Conservation (phyloP, 2,113 vertebrate species). For the Calyptommatus sinebrachiatus region DNA sequence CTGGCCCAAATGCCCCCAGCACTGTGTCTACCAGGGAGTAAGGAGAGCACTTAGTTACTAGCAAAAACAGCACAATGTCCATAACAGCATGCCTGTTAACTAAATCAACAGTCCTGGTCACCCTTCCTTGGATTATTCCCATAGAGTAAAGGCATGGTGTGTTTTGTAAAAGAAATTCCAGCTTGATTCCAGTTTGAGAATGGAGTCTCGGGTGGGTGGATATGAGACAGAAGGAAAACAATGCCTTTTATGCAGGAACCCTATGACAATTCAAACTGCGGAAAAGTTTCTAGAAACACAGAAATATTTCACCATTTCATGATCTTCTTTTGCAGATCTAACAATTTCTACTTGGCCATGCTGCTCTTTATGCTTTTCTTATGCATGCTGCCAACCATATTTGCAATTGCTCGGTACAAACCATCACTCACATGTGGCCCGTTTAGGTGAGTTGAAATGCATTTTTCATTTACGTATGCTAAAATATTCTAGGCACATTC, state of each 20-base stretch:
- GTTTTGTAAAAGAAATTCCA: neutral
- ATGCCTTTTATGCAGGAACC: no score
- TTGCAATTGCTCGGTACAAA: slow-evolving; percentile 90
- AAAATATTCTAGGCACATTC: neutral
- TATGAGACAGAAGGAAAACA: no score
- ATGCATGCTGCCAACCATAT: slow-evolving; percentile 96
- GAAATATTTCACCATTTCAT: no score
- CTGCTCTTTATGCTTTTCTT: slow-evolving; percentile 96
- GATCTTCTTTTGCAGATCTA: slow-evolving; percentile 78
- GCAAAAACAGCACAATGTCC: neutral
- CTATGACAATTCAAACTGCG: no score
- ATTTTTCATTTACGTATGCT: neutral
- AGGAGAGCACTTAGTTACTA: neutral
- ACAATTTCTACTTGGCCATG: slow-evolving; percentile 98
- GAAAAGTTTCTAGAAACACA: no score
- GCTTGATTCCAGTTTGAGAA: no score
- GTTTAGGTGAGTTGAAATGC: slow-evolving; percentile 81
- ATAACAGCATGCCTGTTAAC: neutral
- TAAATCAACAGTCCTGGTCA: neutral
- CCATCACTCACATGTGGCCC: slow-evolving; percentile 91
- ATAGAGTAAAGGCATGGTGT: neutral
- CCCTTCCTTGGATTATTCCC: neutral
- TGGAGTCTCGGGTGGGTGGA: no score
- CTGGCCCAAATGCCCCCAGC: no score
- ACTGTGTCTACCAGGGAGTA: neutral